A percentile compares a stretch with the other conserved stretches of the same genome.
These are phyloP conservation scores for Daphoenositta chrysoptera DNA, from an alignment of 2,113 vertebrate species.

Conservation along the genomic window DNA sequence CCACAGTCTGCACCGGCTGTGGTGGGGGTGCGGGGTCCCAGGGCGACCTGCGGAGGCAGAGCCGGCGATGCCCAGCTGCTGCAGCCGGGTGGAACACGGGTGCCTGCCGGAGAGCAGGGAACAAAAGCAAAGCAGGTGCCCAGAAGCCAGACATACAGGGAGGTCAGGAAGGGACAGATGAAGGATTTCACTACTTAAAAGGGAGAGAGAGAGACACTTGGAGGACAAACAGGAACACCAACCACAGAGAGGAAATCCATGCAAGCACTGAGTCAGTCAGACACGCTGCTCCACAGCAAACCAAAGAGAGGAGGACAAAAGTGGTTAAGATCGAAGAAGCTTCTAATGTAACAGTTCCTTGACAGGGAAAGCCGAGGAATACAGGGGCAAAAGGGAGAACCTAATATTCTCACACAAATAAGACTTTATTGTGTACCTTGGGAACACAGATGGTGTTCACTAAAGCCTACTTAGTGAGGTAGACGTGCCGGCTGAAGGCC, in stretches of 20 bases:
- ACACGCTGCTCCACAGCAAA: background rate
- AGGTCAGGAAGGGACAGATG: slow-evolving; percentile 42
- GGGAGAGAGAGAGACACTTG: background rate
- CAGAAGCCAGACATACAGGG: background rate
- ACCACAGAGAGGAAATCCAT: background rate
- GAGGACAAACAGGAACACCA: background rate
- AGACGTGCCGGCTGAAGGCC: background rate
- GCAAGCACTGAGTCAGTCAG: background rate
- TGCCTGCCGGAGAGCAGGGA: background rate
- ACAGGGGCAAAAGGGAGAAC: background rate
- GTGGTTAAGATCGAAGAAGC: background rate
- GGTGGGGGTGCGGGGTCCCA: background rate
- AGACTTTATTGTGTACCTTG: background rate
- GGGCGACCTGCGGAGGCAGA: background rate
- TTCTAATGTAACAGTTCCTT: background rate
- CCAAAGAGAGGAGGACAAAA: background rate
- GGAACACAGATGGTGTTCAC: slow-evolving; percentile 5
- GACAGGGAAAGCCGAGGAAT: background rate
- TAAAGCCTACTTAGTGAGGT: slow-evolving; percentile 21
- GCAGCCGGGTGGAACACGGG: background rate
- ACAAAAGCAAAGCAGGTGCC: slow-evolving; percentile 7
- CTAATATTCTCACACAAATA: background rate
- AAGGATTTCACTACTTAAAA: slow-evolving; percentile 42
- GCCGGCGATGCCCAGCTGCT: background rate
- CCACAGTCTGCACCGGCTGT: background rate